These are phyloP conservation scores for Eulemur albifrons DNA, from an alignment of 2,797 vertebrate genomes.

Conservation along the genomic window DNA sequence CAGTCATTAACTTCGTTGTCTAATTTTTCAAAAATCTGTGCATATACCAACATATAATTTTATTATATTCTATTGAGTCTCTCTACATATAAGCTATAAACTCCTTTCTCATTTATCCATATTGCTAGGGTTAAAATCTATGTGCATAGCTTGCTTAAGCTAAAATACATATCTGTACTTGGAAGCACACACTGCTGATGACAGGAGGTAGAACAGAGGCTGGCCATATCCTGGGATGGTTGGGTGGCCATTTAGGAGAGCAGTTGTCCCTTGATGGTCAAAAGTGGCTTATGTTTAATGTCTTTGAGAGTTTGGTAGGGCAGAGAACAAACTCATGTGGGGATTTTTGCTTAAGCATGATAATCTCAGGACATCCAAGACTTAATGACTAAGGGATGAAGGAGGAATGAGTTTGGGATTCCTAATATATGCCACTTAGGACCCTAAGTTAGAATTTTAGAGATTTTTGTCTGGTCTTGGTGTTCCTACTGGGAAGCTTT, in stretches of 20 bases:
- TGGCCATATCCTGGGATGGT: not conserved
- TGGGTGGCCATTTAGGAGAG: not conserved
- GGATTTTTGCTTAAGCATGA: not conserved
- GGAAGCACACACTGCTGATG: no score
- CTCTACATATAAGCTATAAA: not conserved
- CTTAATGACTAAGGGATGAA: not conserved
- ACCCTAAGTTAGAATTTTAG: not conserved
- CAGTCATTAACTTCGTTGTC: not conserved
- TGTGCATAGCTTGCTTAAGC: not conserved
- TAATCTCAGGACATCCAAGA: not conserved
- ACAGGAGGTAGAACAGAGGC: not conserved
- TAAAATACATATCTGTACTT: not conserved
- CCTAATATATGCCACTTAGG: not conserved
- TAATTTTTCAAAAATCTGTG: not conserved
- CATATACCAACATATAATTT: not conserved
- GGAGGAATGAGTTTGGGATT: not conserved
- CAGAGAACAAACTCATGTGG: not conserved
- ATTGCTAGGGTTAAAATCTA: not conserved
- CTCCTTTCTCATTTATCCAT: not conserved
- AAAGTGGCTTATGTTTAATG: not conserved
- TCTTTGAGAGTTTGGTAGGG: not conserved
- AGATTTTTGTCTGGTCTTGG: not conserved
- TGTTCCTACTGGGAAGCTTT: not conserved
- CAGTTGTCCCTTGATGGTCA: not conserved
- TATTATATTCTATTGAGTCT: not conserved